These are phyloP conservation scores for Sebastes schlegelii DNA, from an alignment of 2,113 vertebrate species.

Conservation along the genomic window DNA sequence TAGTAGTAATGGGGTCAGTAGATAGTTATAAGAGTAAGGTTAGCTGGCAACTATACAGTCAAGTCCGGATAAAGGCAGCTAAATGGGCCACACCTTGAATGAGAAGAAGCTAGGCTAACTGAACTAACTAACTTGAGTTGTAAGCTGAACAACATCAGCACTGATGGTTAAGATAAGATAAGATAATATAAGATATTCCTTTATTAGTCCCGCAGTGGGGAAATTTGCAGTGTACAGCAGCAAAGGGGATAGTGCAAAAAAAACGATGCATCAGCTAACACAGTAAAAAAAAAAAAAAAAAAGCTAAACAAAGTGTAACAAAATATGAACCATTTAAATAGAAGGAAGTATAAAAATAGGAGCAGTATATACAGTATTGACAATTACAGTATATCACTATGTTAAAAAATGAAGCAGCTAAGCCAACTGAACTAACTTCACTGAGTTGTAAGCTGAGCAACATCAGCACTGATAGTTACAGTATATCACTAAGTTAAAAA, in stretches of 20 bases:
- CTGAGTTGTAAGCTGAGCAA: background rate
- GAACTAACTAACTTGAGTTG: conserved; percentile 29
- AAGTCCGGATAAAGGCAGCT: conserved; percentile 62
- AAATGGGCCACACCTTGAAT: conserved; percentile 82
- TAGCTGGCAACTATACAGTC: conserved; percentile 30
- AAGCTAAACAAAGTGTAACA: too few species aligned
- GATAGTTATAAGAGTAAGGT: conserved; percentile 6
- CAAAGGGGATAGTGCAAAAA: too few species aligned
- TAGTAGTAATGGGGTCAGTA: background rate
- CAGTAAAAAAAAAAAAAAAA: too few species aligned
- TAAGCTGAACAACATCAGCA: background rate
- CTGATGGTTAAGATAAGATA: background rate
- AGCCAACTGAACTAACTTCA: conserved; percentile 48
- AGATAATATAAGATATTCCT: too few species aligned
- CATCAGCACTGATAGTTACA: background rate
- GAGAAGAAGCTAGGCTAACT: conserved; percentile 65
- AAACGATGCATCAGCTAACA: too few species aligned
- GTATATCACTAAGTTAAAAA: conserved; percentile 9
- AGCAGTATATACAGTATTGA: too few species aligned
- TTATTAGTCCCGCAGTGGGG: too few species aligned
- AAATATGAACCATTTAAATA: too few species aligned
- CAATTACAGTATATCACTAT: too few species aligned
- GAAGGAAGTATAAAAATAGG: too few species aligned
- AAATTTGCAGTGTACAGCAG: too few species aligned
- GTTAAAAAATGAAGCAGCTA: conserved; percentile 47